These are phyloP conservation scores for Anthoptus insignis DNA, from an alignment of 2,888 invertebrate species.

Conservation along the genomic window DNA sequence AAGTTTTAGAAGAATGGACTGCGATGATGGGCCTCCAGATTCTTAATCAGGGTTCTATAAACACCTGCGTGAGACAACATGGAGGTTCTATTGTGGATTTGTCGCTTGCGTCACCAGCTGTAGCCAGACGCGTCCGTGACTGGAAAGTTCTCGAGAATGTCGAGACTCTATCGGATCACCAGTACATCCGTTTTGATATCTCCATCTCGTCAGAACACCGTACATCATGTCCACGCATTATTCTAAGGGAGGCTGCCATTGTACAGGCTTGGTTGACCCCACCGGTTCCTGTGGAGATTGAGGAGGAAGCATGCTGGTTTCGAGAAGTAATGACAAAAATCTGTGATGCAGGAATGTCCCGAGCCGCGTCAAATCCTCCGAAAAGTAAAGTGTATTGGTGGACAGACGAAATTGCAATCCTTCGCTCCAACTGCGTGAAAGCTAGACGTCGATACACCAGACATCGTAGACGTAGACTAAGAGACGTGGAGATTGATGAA, in stretches of 20 bases:
- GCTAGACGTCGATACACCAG: background rate
- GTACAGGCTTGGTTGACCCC: too few relatives aligned
- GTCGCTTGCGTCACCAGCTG: background rate
- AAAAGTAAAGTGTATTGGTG: background rate
- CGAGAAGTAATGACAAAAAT: too few relatives aligned
- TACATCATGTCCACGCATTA: too few relatives aligned
- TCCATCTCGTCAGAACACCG: too few relatives aligned
- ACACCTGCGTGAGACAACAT: background rate
- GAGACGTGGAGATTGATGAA: background rate
- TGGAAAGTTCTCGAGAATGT: slow-evolving; percentile 4
- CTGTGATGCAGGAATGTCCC: too few relatives aligned
- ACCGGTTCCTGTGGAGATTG: too few relatives aligned
- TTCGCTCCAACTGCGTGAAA: background rate
- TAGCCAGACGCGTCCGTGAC: background rate
- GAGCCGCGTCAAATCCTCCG: background rate
- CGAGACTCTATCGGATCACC: slow-evolving; percentile 11
- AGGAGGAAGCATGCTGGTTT: too few relatives aligned
- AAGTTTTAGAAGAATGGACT: background rate
- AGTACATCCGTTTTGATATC: background rate
- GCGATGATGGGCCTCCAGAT: background rate
- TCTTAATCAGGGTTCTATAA: background rate
- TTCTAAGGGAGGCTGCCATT: too few relatives aligned
- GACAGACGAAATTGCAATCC: background rate
- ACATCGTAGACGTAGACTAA: background rate
- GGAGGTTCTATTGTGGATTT: background rate